Percentiles rank a stretch among this genome's conserved stretches.
These are phyloP conservation scores for Lampris incognitus DNA, from an alignment of 2,113 vertebrate genomes.

Conservation along the genomic window DNA sequence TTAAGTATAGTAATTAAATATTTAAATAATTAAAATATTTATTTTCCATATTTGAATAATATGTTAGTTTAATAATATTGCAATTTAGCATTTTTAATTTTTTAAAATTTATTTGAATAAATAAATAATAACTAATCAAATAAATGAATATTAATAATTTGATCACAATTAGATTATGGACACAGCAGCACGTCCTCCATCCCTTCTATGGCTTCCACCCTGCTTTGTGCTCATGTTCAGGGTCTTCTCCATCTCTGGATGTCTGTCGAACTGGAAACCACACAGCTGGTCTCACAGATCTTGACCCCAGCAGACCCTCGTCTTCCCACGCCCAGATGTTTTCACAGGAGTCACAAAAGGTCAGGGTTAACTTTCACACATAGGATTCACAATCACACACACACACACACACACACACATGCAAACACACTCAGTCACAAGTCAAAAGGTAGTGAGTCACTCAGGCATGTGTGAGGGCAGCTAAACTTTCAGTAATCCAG, in stretches of 20 bases:
- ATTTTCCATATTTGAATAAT: no score
- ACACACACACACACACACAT: neutral
- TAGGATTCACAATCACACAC: neutral
- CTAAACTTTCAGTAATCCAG: slow-evolving; percentile 50
- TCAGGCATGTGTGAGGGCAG: slow-evolving; percentile 33
- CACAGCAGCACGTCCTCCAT: neutral
- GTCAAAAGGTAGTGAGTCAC: slow-evolving; percentile 70
- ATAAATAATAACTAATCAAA: no score
- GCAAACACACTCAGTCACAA: slow-evolving; percentile 19
- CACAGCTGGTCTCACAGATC: slow-evolving; percentile 43
- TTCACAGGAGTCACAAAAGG: slow-evolving; percentile 51
- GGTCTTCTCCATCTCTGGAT: slow-evolving; percentile 6
- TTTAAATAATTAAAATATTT: no score
- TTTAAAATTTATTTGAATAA: no score
- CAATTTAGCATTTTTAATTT: no score
- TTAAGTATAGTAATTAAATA: no score
- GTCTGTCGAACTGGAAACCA: slow-evolving; percentile 27
- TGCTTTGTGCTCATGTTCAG: slow-evolving; percentile 1
- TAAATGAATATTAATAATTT: no score
- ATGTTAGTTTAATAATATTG: no score
- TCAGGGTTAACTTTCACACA: slow-evolving; percentile 29
- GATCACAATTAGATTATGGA: no score
- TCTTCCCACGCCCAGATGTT: slow-evolving; percentile 64
- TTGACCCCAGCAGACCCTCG: slow-evolving; percentile 26
- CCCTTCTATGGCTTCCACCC: neutral